phyloP scores from a whole-genome alignment of 2,113 vertebrate genomes.

The Phalacrocorax carbo region DNA sequence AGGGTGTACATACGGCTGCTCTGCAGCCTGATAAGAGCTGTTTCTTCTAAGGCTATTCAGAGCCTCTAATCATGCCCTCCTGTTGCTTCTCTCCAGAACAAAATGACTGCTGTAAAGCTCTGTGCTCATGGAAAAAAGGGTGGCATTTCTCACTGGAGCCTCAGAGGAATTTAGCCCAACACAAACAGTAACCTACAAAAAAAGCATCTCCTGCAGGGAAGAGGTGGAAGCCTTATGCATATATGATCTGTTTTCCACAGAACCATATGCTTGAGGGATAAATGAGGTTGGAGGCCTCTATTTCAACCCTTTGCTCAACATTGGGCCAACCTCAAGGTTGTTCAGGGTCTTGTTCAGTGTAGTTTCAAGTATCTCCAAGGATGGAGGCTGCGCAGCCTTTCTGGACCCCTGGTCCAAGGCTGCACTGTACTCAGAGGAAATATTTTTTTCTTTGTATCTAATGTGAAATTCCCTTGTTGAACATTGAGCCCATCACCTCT shows the following conservation, averaged over 20 bases:
- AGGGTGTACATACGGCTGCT: neutral
- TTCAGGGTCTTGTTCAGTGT: neutral
- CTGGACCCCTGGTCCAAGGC: neutral
- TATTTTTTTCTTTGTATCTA: neutral
- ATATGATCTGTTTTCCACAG: neutral
- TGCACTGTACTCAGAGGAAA: neutral
- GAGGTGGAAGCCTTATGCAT: neutral
- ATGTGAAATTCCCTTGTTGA: neutral
- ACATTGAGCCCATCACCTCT: rapidly evolving
- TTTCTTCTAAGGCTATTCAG: neutral
- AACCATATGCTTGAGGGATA: neutral
- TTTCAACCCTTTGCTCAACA: neutral
- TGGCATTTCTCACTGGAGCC: neutral
- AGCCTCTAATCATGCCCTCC: neutral
- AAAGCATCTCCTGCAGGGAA: neutral
- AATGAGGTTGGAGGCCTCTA: neutral
- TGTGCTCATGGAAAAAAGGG: neutral
- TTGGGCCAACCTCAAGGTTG: neutral
- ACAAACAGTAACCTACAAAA: neutral
- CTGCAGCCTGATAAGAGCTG: neutral
- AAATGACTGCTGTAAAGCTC: neutral
- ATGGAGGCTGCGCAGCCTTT: neutral
- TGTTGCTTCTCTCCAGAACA: neutral
- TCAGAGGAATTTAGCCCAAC: neutral
- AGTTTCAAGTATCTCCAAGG: neutral